These are phyloP conservation scores for Oryzias curvinotus DNA, from an alignment of 2,113 vertebrate species.

Conservation along the genomic window DNA sequence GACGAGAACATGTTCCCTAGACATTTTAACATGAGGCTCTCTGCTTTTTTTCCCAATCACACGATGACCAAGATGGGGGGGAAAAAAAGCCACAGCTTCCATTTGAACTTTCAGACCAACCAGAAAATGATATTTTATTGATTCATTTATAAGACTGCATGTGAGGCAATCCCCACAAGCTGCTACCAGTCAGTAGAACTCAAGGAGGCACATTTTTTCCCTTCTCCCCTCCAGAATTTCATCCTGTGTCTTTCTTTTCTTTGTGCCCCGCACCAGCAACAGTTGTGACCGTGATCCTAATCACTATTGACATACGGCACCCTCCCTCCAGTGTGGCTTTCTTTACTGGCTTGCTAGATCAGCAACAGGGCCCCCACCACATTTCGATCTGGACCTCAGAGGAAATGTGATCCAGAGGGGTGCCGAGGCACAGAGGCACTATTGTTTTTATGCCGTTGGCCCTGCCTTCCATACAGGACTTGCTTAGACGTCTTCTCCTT, in stretches of 20 bases:
- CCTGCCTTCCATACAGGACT: conserved; percentile 53
- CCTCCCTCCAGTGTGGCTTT: conserved; percentile 66
- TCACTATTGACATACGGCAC: conserved; percentile 67
- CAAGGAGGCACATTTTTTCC: conserved; percentile 36
- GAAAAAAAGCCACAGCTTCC: background rate
- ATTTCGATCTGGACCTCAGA: conserved; percentile 62
- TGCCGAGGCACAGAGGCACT: conserved; percentile 68
- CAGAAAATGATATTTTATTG: conserved; percentile 12
- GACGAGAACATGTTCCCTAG: too few species aligned
- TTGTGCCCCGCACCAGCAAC: conserved; percentile 32
- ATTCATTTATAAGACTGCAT: background rate
- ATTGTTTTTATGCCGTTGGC: conserved; percentile 63
- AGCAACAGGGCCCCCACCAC: conserved; percentile 59
- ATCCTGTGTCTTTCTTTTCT: conserved; percentile 2
- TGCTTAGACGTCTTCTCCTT: conserved; percentile 57
- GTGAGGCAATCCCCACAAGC: conserved; percentile 39
- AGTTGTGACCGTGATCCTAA: conserved; percentile 66
- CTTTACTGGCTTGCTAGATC: conserved; percentile 51
- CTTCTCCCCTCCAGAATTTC: conserved; percentile 15
- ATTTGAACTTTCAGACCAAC: conserved; percentile 10
- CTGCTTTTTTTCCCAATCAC: too few species aligned
- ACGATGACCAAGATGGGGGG: too few species aligned
- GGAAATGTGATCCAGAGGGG: conserved; percentile 74
- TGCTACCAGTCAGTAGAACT: conserved; percentile 49
- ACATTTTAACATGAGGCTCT: too few species aligned